phyloP scores from a whole-genome alignment of 2,113 vertebrate genomes.

The Tinamus guttatus region DNA sequence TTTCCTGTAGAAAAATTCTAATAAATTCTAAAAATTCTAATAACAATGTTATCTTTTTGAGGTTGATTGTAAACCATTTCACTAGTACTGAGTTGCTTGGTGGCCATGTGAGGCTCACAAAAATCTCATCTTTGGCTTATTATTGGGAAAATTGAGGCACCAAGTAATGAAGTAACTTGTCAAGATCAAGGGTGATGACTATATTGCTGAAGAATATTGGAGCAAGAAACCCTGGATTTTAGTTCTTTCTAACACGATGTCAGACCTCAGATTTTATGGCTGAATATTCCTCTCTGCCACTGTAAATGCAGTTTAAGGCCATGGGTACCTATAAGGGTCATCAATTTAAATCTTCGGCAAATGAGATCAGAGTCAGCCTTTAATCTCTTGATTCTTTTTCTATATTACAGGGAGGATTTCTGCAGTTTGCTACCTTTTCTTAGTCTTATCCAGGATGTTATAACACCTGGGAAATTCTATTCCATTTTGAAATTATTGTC shows the following conservation, averaged over 20 bases:
- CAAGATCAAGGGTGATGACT: background rate
- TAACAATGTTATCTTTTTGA: background rate
- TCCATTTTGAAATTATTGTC: background rate
- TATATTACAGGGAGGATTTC: background rate
- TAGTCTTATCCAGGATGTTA: background rate
- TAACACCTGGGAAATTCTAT: background rate
- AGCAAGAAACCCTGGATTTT: background rate
- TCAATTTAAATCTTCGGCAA: conserved; percentile 14
- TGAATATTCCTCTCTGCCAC: background rate
- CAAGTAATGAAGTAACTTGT: background rate
- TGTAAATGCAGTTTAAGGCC: background rate
- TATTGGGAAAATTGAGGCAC: background rate
- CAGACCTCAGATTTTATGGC: background rate
- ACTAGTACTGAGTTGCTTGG: background rate
- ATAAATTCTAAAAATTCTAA: background rate
- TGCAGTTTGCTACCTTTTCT: background rate
- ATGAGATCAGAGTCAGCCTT: background rate
- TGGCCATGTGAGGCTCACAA: background rate
- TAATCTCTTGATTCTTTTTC: conserved; percentile 15
- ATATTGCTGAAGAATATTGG: background rate
- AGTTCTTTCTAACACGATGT: background rate
- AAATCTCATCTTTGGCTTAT: background rate
- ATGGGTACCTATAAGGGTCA: background rate
- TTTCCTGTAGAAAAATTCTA: background rate
- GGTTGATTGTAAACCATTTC: background rate